phyloP scores from a whole-genome alignment of 2,113 vertebrate genomes.

The Plecturocebus donacophilus region DNA sequence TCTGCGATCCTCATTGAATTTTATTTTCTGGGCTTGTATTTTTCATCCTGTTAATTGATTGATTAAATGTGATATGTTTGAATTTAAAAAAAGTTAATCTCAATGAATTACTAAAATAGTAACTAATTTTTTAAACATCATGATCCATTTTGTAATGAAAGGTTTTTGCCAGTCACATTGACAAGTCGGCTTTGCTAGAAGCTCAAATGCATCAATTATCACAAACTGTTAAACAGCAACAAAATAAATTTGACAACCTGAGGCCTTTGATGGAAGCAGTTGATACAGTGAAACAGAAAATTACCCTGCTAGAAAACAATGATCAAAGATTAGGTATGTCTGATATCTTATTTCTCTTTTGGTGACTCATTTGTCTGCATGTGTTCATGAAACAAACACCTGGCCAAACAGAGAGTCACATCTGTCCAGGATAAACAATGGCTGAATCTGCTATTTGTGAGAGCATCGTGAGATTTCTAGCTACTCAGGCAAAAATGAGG shows the following conservation, averaged over 20 bases:
- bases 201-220: constrained; percentile 84
- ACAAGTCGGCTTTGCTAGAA: constrained; percentile 86
- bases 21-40: neutral
- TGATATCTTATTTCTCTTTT: constrained; percentile 25
- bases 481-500: neutral
- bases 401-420: neutral
- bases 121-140: neutral
- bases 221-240: constrained; percentile 85
- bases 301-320: constrained; percentile 84
- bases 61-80: constrained; percentile 23
- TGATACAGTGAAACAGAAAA: constrained; percentile 85
- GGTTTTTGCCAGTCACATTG: constrained; percentile 85
- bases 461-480: neutral
- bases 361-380: neutral
- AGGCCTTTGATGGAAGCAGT: constrained; percentile 82
- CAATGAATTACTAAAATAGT: neutral
- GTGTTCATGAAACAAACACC: neutral
- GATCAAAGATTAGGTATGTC: constrained; percentile 85
- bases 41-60: constrained; percentile 15
- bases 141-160: constrained; percentile 71
- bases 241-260: constrained; percentile 79
- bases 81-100: neutral
- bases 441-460: neutral
- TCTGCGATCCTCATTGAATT: neutral
- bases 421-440: neutral